These are phyloP conservation scores for Circaetus gallicus DNA, from an alignment of 2,113 vertebrate genomes.

Conservation along the genomic window DNA sequence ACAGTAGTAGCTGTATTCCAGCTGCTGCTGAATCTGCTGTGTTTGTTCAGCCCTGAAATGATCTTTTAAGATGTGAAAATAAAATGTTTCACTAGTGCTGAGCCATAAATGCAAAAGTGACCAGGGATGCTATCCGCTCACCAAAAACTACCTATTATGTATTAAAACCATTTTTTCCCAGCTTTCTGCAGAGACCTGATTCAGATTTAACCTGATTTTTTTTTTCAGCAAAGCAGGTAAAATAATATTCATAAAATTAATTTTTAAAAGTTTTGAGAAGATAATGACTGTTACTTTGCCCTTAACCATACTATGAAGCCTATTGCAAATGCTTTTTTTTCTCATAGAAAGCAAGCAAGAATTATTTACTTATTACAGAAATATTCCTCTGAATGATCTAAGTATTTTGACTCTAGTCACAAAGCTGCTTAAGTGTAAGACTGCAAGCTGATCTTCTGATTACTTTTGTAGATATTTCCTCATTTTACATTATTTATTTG, in stretches of 20 bases:
- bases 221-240: neutral
- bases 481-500: neutral
- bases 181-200: neutral
- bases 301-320: neutral
- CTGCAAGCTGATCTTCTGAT: neutral
- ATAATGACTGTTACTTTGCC: neutral
- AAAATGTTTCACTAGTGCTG: slow-evolving; percentile 61
- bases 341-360: neutral
- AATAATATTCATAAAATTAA: neutral
- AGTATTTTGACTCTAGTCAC: neutral
- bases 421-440: neutral
- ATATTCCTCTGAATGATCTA: neutral
- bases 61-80: slow-evolving; percentile 73
- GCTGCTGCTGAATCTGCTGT: slow-evolving; percentile 66
- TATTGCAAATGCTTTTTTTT: neutral
- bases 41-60: slow-evolving; percentile 73
- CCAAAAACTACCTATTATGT: slow-evolving; percentile 43
- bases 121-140: slow-evolving; percentile 8
- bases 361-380: neutral
- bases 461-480: neutral
- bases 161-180: neutral
- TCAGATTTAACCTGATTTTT: neutral
- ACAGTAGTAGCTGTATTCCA: slow-evolving; percentile 66
- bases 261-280: neutral
- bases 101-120: slow-evolving; percentile 62